A percentile compares a stretch with the other conserved stretches of the same genome.
phyloP scores from a whole-genome alignment of 2,888 invertebrate species.

The Caenorhabditis becei region DNA sequence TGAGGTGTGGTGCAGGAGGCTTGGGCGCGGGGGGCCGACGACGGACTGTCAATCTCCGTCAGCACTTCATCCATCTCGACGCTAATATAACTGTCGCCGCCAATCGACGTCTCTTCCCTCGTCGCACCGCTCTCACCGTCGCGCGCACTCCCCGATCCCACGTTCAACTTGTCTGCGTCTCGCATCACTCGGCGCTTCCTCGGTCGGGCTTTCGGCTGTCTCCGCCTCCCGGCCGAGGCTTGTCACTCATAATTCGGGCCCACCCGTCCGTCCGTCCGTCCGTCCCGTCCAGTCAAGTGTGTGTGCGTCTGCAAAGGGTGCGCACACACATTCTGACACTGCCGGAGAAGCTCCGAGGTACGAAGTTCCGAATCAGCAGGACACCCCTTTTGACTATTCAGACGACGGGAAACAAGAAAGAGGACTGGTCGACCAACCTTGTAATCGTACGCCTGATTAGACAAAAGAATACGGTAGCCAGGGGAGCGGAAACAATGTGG shows the following conservation, averaged over 20 bases:
- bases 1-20: constrained; percentile 46
- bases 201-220: constrained; percentile 36
- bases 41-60: constrained; percentile 66
- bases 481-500: constrained; percentile 31
- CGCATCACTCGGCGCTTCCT: constrained; percentile 11
- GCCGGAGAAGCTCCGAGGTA: constrained; percentile 19
- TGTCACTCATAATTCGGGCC: constrained; percentile 60
- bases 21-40: constrained; percentile 3
- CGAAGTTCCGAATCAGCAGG: constrained; percentile 14
- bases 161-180: constrained; percentile 36
- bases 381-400: neutral
- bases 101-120: constrained; percentile 62
- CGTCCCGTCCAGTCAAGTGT: constrained; percentile 44
- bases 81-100: constrained; percentile 66
- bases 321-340: constrained; percentile 53
- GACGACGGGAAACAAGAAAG: neutral
- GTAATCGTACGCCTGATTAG: constrained; percentile 47
- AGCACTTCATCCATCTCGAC: constrained; percentile 66
- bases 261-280: constrained; percentile 45
- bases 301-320: constrained; percentile 42
- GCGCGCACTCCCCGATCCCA: constrained; percentile 43
- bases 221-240: constrained; percentile 35
- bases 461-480: constrained; percentile 28
- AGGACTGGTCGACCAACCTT: constrained; percentile 21
- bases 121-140: constrained; percentile 33